Evolutionary conservation across 2,888 invertebrate genomes (phyloP), one percentile per base, ranked within the genome.

Genomic region (Hypolimnas misippus): DNA sequence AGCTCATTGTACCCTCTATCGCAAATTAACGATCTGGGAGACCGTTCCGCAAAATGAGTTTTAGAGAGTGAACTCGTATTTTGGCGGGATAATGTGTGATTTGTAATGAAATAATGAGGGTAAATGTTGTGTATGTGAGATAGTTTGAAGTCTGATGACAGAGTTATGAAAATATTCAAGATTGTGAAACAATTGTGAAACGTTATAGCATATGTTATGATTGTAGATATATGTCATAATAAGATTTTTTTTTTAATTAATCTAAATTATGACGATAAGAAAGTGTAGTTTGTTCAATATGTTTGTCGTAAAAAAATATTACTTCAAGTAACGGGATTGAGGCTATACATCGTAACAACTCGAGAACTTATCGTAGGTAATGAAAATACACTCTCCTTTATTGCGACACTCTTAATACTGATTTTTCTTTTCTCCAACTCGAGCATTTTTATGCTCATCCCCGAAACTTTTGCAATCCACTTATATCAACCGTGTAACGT

Each of bases 391-490:
- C 83, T 83, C 79, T 66, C 77, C 73, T 83, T 83, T 86, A 87
- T 86, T 83, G 86, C 85, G 86, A 87, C 89, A 85, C 81, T 78
- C 78, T 81, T 86, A 84, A 84, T 83, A 81, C 85, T 82, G 84
- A 84, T 85, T 86, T 83, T 79, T 83, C 84, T 83, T 82, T 76
- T 76, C 77, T 81, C 79, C 77, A 77, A 83, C 84, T 83, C 77
- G 75, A 84, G 81, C 81, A 87, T 87, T 90, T 89, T 91, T 89
- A 89, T 89, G 86, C 89, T 87, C 89, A 87, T 90, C 89, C 87
- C 83, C 75, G 70, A 82, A 92, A 92, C 90, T 91, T 92, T 92
- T 82, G 89, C 90, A 92, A 92, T 92, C 87, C 91, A 91, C 90
- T 92, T 91, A 91, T 88, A 89, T 90, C 91, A 89, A 83, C 87